Base-by-base conservation (phyloP, 2,888 invertebrate genomes). In the Clivina fossor region DNA sequence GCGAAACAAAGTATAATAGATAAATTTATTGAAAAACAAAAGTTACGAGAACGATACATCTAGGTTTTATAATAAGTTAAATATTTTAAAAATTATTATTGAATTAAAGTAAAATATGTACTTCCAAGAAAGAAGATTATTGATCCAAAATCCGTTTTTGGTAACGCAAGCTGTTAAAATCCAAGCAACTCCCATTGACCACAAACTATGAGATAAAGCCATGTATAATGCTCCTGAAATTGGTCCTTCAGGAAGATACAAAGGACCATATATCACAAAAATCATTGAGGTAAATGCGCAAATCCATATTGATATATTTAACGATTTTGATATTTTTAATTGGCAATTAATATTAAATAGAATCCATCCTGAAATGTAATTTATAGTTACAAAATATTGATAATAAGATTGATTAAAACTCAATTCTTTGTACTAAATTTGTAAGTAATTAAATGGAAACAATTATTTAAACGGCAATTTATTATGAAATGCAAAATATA, bases 181-280 rank as follows among this genome's bases (percentile, higher is more conserved):
- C 75, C 77, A 78, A 19, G 74, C 69, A 11, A 76, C 60, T 2
- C 73, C 71, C 50, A 75, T 59, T 2, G 74, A 72, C 77, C 77
- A 78, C 48, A 72, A 71, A 0, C 74, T 71, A 62, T 78, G 76
- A 1, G 74, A 74, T 3, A 76, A 62, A 1, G 75, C 69, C 1
- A 71, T 69, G 58, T 76, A 72, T 37, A 69, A 63, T 1, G 72
- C 71, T 1, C 70, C 69, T 11, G 66, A 61, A 15, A 69, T 60
- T 3, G 67, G 65, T 20, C 66, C 65, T 18, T 71, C 63, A 3
- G 55, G 59, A 15, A 58, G 64, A 35, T 70, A 70, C 55, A 71
- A 69, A 18, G 74, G 61, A 16, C 73, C 72, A 48, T 71, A 73
- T 26, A 73, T 66, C 19, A 73, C 68, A 50, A 66, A 65, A 9